Conservation (phyloP, 1,140 invertebrate species). For the Dolichoris vasculosae region DNA sequence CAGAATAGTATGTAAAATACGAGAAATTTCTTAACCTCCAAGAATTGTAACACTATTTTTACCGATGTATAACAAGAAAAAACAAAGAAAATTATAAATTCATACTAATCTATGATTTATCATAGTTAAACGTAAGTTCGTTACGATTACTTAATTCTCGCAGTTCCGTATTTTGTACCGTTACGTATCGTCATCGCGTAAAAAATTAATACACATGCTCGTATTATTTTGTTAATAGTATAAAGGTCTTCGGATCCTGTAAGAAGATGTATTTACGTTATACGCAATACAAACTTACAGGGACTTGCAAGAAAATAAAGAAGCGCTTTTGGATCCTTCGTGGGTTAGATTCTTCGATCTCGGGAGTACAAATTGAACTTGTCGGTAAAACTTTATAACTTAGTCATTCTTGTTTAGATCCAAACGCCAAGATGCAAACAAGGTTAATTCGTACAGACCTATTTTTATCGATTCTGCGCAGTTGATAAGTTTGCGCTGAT, state of each 20-base stretch:
- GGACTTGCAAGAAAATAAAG: too few species aligned
- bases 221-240: not conserved
- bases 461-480: not conserved
- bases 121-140: not conserved
- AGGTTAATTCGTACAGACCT: not conserved
- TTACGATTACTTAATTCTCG: not conserved
- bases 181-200: not conserved
- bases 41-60: too few species aligned
- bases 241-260: not conserved
- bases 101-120: too few species aligned
- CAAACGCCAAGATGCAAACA: not conserved
- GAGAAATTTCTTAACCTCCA: not conserved
- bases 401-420: not conserved
- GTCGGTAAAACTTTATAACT: not conserved
- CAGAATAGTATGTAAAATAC: not conserved
- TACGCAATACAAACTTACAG: not conserved
- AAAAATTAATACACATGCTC: not conserved
- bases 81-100: too few species aligned
- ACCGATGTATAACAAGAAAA: too few species aligned
- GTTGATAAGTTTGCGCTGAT: not conserved
- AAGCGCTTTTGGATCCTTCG: not conserved
- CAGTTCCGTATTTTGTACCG: not conserved
- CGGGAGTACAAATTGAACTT: not conserved
- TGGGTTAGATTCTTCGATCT: not conserved
- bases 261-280: not conserved